Evolutionary conservation across 2,888 invertebrate genomes (phyloP).

Genomic region (Campaea margaritaria): DNA sequence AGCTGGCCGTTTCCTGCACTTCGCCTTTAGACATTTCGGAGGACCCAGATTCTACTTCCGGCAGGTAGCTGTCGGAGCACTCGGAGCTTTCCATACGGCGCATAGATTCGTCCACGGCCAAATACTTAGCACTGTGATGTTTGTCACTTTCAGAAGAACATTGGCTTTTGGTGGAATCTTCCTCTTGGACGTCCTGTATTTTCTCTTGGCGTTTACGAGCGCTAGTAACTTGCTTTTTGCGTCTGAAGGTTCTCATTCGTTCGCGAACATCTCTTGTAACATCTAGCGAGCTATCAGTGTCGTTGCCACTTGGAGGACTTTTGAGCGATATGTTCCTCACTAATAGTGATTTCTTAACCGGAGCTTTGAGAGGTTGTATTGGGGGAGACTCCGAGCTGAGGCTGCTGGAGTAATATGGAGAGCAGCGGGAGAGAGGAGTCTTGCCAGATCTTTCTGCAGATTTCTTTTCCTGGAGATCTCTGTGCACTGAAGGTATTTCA

Average conservation of each 20-base stretch:
- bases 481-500: constrained; percentile 77
- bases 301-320: constrained; percentile 90
- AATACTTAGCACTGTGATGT: constrained; percentile 67
- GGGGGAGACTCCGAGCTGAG: constrained; percentile 90
- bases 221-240: constrained; percentile 87
- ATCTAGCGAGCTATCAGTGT: constrained; percentile 89
- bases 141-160: constrained; percentile 82
- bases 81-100: constrained; percentile 87
- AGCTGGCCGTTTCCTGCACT: constrained; percentile 70
- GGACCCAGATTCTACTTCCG: constrained; percentile 87
- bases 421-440: constrained; percentile 87
- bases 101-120: constrained; percentile 72
- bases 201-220: constrained; percentile 85
- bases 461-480: constrained; percentile 78
- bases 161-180: constrained; percentile 81
- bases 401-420: constrained; percentile 91
- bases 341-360: constrained; percentile 87
- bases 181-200: constrained; percentile 82
- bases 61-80: constrained; percentile 89
- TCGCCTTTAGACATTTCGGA: constrained; percentile 86
- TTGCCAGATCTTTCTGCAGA: constrained; percentile 78
- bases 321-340: constrained; percentile 86
- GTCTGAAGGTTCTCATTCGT: constrained; percentile 88
- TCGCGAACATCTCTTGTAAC: constrained; percentile 88
- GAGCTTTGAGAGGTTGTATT: constrained; percentile 87